Evolutionary conservation across 2,797 vertebrate genomes (phyloP), one percentile per base, ranked within the genome.

Genomic region (Passerculus sandwichensis): DNA sequence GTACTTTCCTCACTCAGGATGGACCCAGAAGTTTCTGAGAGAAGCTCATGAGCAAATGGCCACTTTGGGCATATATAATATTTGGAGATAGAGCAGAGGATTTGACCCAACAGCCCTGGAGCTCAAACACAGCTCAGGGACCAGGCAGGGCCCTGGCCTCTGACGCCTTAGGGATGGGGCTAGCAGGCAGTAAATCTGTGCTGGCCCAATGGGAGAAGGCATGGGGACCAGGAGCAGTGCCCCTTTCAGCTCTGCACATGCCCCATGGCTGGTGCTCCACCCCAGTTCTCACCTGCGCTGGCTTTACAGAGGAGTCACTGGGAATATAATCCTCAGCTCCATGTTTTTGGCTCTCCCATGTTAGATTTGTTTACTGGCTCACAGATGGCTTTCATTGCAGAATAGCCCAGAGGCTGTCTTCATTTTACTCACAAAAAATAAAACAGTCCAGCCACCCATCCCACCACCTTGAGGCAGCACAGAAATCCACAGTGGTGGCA

Each of bases 251-350:
- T 67, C 65, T 51, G 27, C 26, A 9, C 10, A 0, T 4, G 8
- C 0, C 0, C 1, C 2, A 10, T 5, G 29, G 15, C n/a, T 78
- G 13, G 14, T 61, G 42, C n/a, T 76, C 51, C n/a, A 26, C 4
- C 22, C 27, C 22, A 18, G 1, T 20, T 51, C 44, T 61, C 51
- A 20, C 14, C 22, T 77, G 56, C 65, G 74, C n/a, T 69, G 81
- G 4, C 20, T 61, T 81, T 57, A 36, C 15, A 36, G 53, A 40
- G 15, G 18, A 53, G 12, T 27, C 27, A 4, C 13, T 26, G 22
- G 36, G 5, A 75, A 61, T 20, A 38, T 4, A 72, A 47, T 5
- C 25, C 47, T 47, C 40, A 29, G 9, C 21, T 75, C n/a, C 19
- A 10, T 4, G 23, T 2, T 56, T 65, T 64, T 61, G 13, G 8